Evolutionary conservation across 2,797 vertebrate species (phyloP).

Genomic region (Orientallactaga sibirica): DNA sequence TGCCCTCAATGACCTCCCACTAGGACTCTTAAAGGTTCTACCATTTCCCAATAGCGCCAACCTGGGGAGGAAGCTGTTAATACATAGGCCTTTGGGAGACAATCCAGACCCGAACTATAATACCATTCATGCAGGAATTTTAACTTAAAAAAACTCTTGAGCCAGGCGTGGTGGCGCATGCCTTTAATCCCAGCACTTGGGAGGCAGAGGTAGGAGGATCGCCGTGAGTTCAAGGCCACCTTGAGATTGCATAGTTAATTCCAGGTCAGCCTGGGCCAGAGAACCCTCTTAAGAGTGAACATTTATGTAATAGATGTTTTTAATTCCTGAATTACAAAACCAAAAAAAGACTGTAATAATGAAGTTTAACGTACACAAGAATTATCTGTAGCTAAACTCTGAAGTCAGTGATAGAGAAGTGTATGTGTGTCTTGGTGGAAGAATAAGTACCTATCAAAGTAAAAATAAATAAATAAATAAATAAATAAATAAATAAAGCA

Average conservation of each 20-base stretch:
- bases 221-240: too few species aligned
- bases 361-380: not conserved
- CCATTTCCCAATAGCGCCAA: not conserved
- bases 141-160: not conserved
- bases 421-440: not conserved
- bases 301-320: slow-evolving; percentile 9
- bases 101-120: not conserved
- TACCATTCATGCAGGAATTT: slow-evolving; percentile 2
- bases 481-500: not conserved
- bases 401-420: not conserved
- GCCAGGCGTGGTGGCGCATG: too few species aligned
- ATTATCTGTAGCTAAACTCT: not conserved
- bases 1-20: too few species aligned
- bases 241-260: too few species aligned
- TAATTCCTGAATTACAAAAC: not conserved
- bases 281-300: not conserved
- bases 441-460: slow-evolving; percentile 13
- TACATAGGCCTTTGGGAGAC: not conserved
- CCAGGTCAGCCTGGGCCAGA: too few species aligned
- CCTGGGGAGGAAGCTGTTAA: not conserved
- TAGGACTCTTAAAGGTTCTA: not conserved
- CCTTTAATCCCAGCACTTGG: too few species aligned
- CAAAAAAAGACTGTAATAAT: not conserved
- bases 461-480: not conserved
- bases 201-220: too few species aligned